These are phyloP conservation scores for Meloidogyne exigua DNA, from an alignment of 1,140 invertebrate species.

Conservation along the genomic window DNA sequence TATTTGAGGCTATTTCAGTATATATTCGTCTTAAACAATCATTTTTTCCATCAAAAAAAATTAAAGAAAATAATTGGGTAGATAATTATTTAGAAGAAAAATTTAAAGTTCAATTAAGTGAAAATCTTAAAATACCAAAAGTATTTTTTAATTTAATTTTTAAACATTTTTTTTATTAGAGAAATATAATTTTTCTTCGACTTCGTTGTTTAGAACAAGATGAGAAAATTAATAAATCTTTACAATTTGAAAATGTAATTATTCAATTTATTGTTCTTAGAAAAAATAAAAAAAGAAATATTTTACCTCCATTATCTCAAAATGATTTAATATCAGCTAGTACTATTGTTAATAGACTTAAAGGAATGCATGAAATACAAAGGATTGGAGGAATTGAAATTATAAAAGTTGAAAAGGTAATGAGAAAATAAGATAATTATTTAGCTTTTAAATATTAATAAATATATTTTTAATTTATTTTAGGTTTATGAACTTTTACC, in stretches of 20 bases:
- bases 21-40: conserved; percentile 13
- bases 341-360: conserved; percentile 16
- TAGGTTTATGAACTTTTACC: conserved; percentile 20
- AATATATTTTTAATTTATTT: not conserved
- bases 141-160: not conserved
- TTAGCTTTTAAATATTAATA: too few species aligned
- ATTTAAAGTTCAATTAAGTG: conserved; percentile 20
- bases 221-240: not conserved
- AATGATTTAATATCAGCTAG: conserved; percentile 18
- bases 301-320: conserved; percentile 19
- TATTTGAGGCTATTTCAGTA: conserved; percentile 17
- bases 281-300: conserved; percentile 3
- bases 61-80: conserved; percentile 13
- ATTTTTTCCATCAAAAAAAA: conserved; percentile 11
- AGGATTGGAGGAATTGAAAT: conserved; percentile 12
- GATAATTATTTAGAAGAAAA: conserved; percentile 26
- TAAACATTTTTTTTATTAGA: conserved; percentile 6
- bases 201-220: conserved; percentile 21
- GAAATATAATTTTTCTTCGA: conserved; percentile 22
- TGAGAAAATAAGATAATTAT: not conserved
- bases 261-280: conserved; percentile 19
- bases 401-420: conserved; percentile 25
- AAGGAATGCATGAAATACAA: conserved; percentile 16
- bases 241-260: not conserved
- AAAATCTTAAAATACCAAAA: conserved; percentile 20